Percentiles rank a stretch among this genome's conserved stretches.
phyloP scores from a whole-genome alignment of 2,797 vertebrate species.

The Podarcis siculus region DNA sequence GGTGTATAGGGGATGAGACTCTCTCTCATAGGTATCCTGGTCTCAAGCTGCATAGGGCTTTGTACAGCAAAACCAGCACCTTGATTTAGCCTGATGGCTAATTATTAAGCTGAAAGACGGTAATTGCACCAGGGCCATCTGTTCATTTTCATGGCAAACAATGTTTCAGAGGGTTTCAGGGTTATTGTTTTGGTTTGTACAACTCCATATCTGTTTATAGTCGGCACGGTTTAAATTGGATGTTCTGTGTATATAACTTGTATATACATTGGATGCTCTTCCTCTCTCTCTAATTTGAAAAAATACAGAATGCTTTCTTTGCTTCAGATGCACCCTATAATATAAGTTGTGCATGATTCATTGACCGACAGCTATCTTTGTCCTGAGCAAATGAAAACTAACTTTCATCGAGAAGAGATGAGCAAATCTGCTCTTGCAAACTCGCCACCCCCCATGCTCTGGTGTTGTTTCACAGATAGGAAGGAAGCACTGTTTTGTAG shows the following conservation, averaged over 20 bases:
- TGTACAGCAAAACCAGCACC: no score
- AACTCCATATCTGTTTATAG: background rate
- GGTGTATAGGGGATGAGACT: no score
- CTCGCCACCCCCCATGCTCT: background rate
- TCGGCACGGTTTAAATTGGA: background rate
- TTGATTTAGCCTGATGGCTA: no score
- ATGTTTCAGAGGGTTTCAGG: no score
- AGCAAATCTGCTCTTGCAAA: background rate
- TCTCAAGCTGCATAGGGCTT: no score
- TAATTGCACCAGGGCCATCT: background rate
- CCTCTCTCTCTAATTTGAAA: background rate
- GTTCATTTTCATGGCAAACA: background rate
- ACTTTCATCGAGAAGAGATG: background rate
- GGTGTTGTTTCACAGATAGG: background rate
- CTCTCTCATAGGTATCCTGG: no score
- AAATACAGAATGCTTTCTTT: background rate
- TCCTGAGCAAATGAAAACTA: background rate
- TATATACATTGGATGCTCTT: no score
- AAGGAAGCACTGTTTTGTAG: background rate
- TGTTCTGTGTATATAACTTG: background rate
- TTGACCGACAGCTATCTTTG: background rate
- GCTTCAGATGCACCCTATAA: conserved; percentile 1
- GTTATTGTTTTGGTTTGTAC: no score
- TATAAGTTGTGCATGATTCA: conserved; percentile 21
- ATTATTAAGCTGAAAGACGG: background rate